A percentile compares a stretch with the other conserved stretches of the same genome.
These are phyloP conservation scores for Operophtera brumata DNA, from an alignment of 2,888 invertebrate genomes.

Conservation along the genomic window DNA sequence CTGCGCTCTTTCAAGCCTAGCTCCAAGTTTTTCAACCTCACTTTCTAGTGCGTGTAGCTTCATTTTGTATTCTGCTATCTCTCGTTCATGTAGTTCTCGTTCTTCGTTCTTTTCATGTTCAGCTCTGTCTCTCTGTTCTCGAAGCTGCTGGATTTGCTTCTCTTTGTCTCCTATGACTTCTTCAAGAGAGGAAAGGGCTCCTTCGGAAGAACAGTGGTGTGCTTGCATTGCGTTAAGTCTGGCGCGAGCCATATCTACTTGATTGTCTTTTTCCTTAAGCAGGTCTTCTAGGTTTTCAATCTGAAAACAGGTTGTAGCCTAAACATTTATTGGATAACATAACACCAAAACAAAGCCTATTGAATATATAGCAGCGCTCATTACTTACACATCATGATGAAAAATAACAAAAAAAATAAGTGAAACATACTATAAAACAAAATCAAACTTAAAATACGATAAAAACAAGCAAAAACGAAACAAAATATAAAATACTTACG, in stretches of 20 bases:
- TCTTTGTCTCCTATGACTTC: constrained; percentile 98
- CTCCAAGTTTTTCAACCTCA: constrained; percentile 93
- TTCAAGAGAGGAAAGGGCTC: constrained; percentile 94
- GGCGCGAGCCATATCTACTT: constrained; percentile 96
- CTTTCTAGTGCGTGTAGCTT: constrained; percentile 94
- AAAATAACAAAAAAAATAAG: constrained; percentile 20
- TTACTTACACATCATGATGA: not conserved
- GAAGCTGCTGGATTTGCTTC: constrained; percentile 96
- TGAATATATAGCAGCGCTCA: not conserved
- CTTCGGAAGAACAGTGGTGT: constrained; percentile 96
- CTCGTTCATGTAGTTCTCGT: constrained; percentile 94
- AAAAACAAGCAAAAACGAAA: constrained; percentile 22
- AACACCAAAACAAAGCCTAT: not conserved
- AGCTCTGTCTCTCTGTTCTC: constrained; percentile 96
- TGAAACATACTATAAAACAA: not conserved
- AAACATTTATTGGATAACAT: constrained; percentile 3
- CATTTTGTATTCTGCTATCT: constrained; percentile 97
- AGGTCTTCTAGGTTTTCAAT: constrained; percentile 98
- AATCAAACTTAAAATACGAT: constrained; percentile 20
- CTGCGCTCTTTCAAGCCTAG: constrained; percentile 92
- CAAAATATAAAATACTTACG: constrained; percentile 45
- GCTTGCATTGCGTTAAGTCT: constrained; percentile 95
- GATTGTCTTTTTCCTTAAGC: constrained; percentile 98
- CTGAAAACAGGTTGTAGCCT: constrained; percentile 73
- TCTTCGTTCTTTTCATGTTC: constrained; percentile 98